Base-by-base conservation (phyloP, 2,113 vertebrate species). In the Brachirus orientalis region DNA sequence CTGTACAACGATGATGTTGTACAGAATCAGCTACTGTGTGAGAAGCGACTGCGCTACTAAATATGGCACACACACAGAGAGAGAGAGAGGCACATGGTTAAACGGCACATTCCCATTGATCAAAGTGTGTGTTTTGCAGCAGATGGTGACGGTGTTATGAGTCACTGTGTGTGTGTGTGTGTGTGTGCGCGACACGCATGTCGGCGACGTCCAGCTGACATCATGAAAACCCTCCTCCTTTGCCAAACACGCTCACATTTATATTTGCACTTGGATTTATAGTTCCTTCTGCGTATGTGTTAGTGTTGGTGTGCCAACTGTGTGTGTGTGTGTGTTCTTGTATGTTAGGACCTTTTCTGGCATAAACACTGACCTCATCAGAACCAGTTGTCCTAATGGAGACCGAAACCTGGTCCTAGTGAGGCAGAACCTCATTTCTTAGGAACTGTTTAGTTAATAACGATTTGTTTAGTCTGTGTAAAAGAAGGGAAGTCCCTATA, bases 101-200 rank as follows among this genome's bases (percentile, higher is more conserved):
- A 75, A 72, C 75, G 81, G 75, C 69, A 62, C 53, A 10, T 76
- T 50, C 62, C 75, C 77, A 70, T 80, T 54, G 28, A 81, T 69
- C 53, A 67, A 43, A 54, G 63, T 41, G 12, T 60, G 53, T 60
- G 65, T 70, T 7, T 73, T 14, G 20, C 63, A 81, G 59, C 89
- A 91, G 88, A 91, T 89, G 89, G 89, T 87, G 80, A 78, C 82
- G 36, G 75, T 73, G 77, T 64, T 68, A 68, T 83, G 87, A 83
- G 63, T 84, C 68, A 51, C 45, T 58, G 52, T 65, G 79, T 75
- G 73, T 77, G 66, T 71, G 43, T n/a, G n/a, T 58, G 52, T 65
- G 79, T 75, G 73, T 77, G 66, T 71, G 43, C n/a, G n/a, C n/a
- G n/a, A n/a, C n/a, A n/a, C n/a, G n/a, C n/a, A n/a, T n/a, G 43